These are phyloP conservation scores for Cremastinae sp. DNA, from an alignment of 2,888 invertebrate species.

Conservation along the genomic window DNA sequence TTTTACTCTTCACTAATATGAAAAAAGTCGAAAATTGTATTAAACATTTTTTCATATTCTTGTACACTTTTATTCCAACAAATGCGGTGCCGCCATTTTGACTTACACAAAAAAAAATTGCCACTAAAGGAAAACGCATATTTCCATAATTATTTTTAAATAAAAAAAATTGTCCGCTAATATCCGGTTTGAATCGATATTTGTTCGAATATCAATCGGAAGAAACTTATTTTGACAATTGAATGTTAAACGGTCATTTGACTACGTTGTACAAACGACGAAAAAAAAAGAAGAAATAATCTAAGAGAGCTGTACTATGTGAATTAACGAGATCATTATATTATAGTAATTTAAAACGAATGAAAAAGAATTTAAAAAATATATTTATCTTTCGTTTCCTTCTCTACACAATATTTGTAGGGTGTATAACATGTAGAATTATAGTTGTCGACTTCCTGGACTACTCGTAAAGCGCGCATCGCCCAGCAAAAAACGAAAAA, in stretches of 20 bases:
- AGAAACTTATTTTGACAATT: too few species aligned
- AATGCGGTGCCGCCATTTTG: too few species aligned
- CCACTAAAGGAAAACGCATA: too few species aligned
- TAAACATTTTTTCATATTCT: too few species aligned
- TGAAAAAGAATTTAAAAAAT: conserved; percentile 44
- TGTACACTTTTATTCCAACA: too few species aligned
- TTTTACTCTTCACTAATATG: not conserved
- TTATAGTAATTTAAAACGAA: conserved; percentile 33
- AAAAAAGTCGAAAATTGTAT: too few species aligned
- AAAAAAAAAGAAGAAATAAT: conserved; percentile 1
- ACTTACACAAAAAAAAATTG: too few species aligned
- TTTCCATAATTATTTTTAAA: too few species aligned
- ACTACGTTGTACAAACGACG: not conserved
- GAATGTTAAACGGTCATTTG: too few species aligned
- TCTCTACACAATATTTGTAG: conserved; percentile 42
- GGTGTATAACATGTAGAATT: conserved; percentile 26
- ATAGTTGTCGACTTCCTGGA: conserved; percentile 46
- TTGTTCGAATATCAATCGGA: too few species aligned
- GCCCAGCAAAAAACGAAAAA: conserved; percentile 31
- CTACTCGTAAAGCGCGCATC: conserved; percentile 42
- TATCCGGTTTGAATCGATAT: too few species aligned
- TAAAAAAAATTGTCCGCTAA: too few species aligned
- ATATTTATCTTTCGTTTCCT: conserved; percentile 50
- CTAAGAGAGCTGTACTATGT: conserved; percentile 15
- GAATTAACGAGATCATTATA: conserved; percentile 40